These are phyloP conservation scores for Thinocorus orbignyianus DNA, from an alignment of 2,113 vertebrate species.

Conservation along the genomic window DNA sequence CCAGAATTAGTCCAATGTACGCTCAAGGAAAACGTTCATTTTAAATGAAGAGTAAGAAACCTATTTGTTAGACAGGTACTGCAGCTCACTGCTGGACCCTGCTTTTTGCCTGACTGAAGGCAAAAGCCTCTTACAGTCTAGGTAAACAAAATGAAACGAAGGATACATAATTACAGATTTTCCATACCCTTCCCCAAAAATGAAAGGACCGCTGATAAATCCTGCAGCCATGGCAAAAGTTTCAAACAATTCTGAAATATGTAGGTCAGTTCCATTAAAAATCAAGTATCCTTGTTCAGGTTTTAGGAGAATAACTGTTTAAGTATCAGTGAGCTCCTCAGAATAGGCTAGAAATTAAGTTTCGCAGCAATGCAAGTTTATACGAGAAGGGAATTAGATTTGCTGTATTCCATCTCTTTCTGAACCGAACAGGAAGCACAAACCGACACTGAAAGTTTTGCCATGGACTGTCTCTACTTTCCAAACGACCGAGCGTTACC, in stretches of 20 bases:
- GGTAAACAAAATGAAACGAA: constrained; percentile 74
- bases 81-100: constrained; percentile 75
- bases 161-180: constrained; percentile 70
- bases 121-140: constrained; percentile 83
- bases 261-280: constrained; percentile 79
- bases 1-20: constrained; percentile 76
- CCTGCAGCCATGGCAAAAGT: constrained; percentile 92
- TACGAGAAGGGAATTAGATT: constrained; percentile 79
- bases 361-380: constrained; percentile 79
- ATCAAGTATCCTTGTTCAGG: constrained; percentile 78
- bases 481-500: constrained; percentile 99
- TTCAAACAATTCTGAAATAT: constrained; percentile 84
- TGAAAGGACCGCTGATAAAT: constrained; percentile 73
- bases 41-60: constrained; percentile 73
- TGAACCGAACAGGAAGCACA: constrained; percentile 80
- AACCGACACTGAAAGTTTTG: constrained; percentile 86
- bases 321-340: constrained; percentile 79
- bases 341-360: constrained; percentile 80
- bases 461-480: constrained; percentile 93
- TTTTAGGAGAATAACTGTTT: constrained; percentile 80
- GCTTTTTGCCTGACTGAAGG: constrained; percentile 80
- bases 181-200: constrained; percentile 70
- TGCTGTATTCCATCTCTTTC: constrained; percentile 81
- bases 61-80: constrained; percentile 77
- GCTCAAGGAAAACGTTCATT: constrained; percentile 63